Base-by-base conservation (phyloP, 2,888 invertebrate species). In the Andrena camellia region DNA sequence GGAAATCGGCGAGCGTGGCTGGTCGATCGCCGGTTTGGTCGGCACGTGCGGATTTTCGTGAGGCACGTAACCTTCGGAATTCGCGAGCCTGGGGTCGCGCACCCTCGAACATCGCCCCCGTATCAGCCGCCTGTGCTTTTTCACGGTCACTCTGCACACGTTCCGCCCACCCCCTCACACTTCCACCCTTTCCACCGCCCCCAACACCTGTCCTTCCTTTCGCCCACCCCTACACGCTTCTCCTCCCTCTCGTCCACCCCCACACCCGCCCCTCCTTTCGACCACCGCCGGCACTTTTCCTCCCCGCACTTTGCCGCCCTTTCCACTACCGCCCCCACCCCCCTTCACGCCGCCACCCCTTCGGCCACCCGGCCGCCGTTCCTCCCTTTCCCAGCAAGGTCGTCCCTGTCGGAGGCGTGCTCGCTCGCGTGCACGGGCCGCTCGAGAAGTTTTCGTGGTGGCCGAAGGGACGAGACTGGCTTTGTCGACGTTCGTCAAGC, bases 391-490 rank as follows among this genome's bases (percentile, higher is more conserved):
- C n/a, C 20, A 26, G 57, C 57, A 57, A 57, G 57, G 57, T 31
- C 29, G 4, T 48, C 26, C 10, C n/a, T 13, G 17, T 1, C 42
- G 2, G 5, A 29, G 5, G 42, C 5, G 20, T 50, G 67, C 60
- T 60, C 29, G 20, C 50, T 10, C n/a, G n/a, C 29, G 35, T 57
- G 20, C 23, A 57, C 33, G 48, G 8, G n/a, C n/a, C 64, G 13
- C 17, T 20, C 29, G 31, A 64, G 59, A 68, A 54, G 67, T 54
- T 71, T 67, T 48, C 76, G 71, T 31, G 52, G 13, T 33, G 62
- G 70, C 70, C 57, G 76, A 83, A 83, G 63, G 60, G 71, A 50
- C 70, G 68, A 71, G 72, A 83, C 84, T 84, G 83, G 54, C 68
- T 71, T 75, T 67, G 74, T 75, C 71, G 78, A 74, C 81, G 70